Evolutionary conservation across 2,113 vertebrate species (phyloP).

Genomic region (Danio rerio): GRCz12tu NC_133191.1:3136501-3137000

Average conservation of each 20-base stretch:
- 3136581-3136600: not conserved
- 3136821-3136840: not conserved
- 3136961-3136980: not conserved
- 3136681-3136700: not conserved
- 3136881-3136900: too few species aligned
- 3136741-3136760: not conserved
- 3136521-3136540: not conserved
- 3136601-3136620: not conserved
- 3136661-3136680: not conserved
- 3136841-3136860: not conserved
- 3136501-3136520: not conserved
- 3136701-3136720: not conserved
- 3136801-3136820: not conserved
- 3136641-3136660: not conserved
- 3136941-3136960: not conserved
- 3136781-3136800: too few species aligned
- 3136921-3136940: not conserved
- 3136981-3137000: not conserved
- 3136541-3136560: too few species aligned
- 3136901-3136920: not conserved
- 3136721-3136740: not conserved
- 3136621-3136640: constrained; percentile 1
- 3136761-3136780: too few species aligned
- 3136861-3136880: not conserved
- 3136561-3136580: constrained; percentile 25